Percentiles rank a stretch among this genome's conserved stretches.
phyloP scores from a whole-genome alignment of 1,140 invertebrate genomes.

The Bombus picipes region DNA sequence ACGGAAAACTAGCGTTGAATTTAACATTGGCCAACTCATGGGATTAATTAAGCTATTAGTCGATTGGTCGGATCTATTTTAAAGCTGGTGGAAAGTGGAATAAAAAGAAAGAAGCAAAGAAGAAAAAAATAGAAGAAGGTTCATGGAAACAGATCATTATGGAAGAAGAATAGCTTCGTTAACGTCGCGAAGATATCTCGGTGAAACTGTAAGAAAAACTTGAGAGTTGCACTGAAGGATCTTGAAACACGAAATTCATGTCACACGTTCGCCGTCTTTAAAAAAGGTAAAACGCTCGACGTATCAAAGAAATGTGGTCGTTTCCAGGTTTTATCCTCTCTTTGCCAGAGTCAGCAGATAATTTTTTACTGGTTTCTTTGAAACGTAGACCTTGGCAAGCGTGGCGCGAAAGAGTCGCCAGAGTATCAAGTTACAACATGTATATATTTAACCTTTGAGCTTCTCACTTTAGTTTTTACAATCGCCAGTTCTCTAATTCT shows the following conservation, averaged over 20 bases:
- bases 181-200: neutral
- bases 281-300: constrained; percentile 12
- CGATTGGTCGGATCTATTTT: neutral
- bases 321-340: neutral
- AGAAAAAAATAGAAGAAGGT: no score
- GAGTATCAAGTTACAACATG: neutral
- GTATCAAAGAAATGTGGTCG: constrained; percentile 8
- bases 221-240: neutral
- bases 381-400: neutral
- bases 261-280: neutral
- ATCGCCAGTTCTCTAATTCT: neutral
- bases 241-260: neutral
- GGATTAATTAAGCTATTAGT: constrained; percentile 25
- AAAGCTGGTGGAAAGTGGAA: neutral
- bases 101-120: neutral
- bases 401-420: neutral
- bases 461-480: neutral
- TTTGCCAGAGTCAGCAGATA: neutral
- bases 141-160: neutral
- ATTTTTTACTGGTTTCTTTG: neutral
- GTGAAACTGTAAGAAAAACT: neutral
- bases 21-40: neutral
- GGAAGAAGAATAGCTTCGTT: neutral
- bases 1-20: constrained; percentile 21
- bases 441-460: neutral